A percentile compares a stretch with the other conserved stretches of the same genome.
Evolutionary conservation across 2,113 vertebrate genomes (phyloP).

Genomic region (Corythornis vintsioides): DNA sequence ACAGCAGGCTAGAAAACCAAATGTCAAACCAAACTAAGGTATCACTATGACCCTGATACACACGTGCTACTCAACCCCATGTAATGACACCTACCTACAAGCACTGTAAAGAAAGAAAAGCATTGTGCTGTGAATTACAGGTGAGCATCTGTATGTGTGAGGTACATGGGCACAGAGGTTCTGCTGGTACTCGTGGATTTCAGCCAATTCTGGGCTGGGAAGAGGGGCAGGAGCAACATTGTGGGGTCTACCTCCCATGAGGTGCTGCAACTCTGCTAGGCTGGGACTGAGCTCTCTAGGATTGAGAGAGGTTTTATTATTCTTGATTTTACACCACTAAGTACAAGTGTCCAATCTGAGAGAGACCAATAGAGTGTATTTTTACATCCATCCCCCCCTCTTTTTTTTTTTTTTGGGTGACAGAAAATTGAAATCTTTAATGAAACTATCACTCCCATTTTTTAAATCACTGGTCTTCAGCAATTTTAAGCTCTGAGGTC

Average conservation of each 20-base stretch:
- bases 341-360: constrained; percentile 28
- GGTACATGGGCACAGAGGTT: background rate
- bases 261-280: background rate
- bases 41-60: fast-evolving
- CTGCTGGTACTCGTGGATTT: background rate
- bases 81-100: background rate
- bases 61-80: fast-evolving
- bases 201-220: background rate
- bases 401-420: background rate
- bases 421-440: constrained; percentile 58
- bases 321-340: constrained; percentile 41
- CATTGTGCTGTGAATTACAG: fast-evolving
- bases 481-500: constrained; percentile 59
- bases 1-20: background rate
- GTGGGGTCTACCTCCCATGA: fast-evolving
- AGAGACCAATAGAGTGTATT: background rate
- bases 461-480: constrained; percentile 31
- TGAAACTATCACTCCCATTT: background rate
- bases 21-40: fast-evolving
- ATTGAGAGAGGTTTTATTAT: background rate
- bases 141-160: too few species aligned
- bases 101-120: background rate
- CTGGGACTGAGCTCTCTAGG: background rate
- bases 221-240: background rate
- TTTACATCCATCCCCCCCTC: background rate